A percentile compares a stretch with the other conserved stretches of the same genome.
These are phyloP conservation scores for Protonemura montana DNA, from an alignment of 2,888 invertebrate species.

Conservation along the genomic window DNA sequence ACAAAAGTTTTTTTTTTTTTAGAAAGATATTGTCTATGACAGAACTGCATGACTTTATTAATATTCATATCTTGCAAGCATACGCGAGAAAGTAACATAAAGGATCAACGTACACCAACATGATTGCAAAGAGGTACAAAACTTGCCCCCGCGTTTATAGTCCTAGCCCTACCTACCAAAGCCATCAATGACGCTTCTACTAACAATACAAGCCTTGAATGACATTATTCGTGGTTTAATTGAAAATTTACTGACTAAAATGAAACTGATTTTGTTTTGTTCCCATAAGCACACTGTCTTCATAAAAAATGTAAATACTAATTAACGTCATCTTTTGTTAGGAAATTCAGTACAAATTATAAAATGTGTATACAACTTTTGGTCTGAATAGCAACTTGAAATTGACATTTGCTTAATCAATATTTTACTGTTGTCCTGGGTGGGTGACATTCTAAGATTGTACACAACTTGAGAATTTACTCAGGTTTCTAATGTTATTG, in stretches of 20 bases:
- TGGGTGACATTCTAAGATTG: not conserved
- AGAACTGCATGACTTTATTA: not conserved
- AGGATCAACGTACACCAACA: not conserved
- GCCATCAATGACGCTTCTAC: not conserved
- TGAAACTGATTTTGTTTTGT: conserved; percentile 16
- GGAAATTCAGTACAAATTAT: conserved; percentile 7
- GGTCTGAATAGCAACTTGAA: not conserved
- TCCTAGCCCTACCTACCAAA: not conserved
- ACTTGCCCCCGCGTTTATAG: not conserved
- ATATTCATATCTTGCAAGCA: not conserved
- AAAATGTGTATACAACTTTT: not conserved
- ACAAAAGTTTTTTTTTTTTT: not conserved
- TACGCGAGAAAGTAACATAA: not conserved
- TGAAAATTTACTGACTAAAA: conserved; percentile 23
- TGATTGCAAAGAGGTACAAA: not conserved
- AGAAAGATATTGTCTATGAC: not conserved
- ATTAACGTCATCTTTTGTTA: conserved; percentile 14
- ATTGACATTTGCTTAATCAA: not conserved
- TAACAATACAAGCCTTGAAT: not conserved
- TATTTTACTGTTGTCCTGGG: not conserved
- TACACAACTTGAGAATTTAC: not conserved
- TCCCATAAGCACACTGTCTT: not conserved
- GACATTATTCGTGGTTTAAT: conserved; percentile 17
- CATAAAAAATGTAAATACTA: conserved; percentile 20
- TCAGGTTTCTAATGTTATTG: not conserved